Conservation (phyloP, 2,113 vertebrate species). For the Pongo pygmaeus region DNA sequence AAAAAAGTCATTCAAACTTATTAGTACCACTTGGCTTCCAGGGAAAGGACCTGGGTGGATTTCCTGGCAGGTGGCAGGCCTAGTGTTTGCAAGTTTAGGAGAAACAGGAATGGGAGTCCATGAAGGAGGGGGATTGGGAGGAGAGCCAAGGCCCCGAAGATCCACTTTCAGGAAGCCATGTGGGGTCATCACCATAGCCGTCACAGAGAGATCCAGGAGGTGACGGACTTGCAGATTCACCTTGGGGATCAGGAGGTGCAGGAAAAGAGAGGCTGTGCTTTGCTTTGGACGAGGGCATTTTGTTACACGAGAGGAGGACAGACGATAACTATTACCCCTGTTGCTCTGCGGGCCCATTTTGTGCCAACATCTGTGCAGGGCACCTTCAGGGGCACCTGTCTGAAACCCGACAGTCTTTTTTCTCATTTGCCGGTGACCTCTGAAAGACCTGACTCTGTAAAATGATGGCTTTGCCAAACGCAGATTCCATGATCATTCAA, state of each 20-base stretch:
- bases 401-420: not conserved
- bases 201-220: not conserved
- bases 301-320: fast-evolving
- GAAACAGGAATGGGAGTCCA: not conserved
- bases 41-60: too few species aligned
- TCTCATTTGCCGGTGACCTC: not conserved
- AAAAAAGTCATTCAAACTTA: not conserved
- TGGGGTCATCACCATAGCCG: fast-evolving
- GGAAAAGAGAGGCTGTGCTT: too few species aligned
- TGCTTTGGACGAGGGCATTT: fast-evolving
- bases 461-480: not conserved
- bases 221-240: not conserved
- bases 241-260: too few species aligned
- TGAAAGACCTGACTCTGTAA: not conserved
- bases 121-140: not conserved
- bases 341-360: fast-evolving
- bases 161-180: not conserved
- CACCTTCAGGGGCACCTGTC: not conserved
- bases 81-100: not conserved
- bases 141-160: not conserved
- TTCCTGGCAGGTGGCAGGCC: too few species aligned
- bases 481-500: not conserved
- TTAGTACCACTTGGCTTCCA: not conserved
- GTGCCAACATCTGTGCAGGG: too few species aligned
- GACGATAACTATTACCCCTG: fast-evolving